These are phyloP conservation scores for Prosopocoilus inquinatus DNA, from an alignment of 2,888 invertebrate species.

Conservation along the genomic window DNA sequence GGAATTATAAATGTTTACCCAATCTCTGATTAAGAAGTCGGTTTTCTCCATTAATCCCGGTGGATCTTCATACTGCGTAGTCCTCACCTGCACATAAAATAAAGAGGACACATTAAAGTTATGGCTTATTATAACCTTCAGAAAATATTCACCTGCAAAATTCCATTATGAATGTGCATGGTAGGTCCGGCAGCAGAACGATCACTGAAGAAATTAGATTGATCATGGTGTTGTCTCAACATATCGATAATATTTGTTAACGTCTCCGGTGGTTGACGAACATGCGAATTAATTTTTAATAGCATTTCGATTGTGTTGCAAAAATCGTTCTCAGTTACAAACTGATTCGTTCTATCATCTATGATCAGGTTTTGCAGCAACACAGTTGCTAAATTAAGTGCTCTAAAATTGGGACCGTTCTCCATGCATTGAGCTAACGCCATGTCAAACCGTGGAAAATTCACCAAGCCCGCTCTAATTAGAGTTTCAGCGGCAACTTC, in stretches of 20 bases:
- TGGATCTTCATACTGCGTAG: constrained; percentile 89
- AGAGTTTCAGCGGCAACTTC: constrained; percentile 89
- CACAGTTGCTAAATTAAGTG: constrained; percentile 77
- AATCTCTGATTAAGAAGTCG: constrained; percentile 89
- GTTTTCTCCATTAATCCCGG: constrained; percentile 93
- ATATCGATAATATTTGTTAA: constrained; percentile 79
- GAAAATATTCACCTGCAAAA: constrained; percentile 68
- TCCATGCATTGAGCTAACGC: constrained; percentile 85
- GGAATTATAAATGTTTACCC: constrained; percentile 88
- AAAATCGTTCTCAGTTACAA: constrained; percentile 80
- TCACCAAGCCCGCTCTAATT: constrained; percentile 79
- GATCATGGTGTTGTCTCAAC: constrained; percentile 72
- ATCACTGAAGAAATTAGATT: constrained; percentile 70
- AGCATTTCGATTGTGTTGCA: constrained; percentile 84
- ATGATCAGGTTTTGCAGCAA: constrained; percentile 83
- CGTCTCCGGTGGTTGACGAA: constrained; percentile 79
- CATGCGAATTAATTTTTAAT: constrained; percentile 71
- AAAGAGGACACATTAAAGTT: constrained; percentile 13
- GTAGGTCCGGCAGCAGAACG: constrained; percentile 76
- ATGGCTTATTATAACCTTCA: background rate
- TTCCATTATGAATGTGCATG: constrained; percentile 90
- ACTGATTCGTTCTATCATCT: constrained; percentile 75
- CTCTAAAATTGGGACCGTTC: constrained; percentile 58
- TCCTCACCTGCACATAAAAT: constrained; percentile 61
- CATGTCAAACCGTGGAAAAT: constrained; percentile 79